Percentiles rank a stretch among this genome's conserved stretches.
Evolutionary conservation across 2,797 vertebrate species (phyloP).

Genomic region (Poeciliopsis turneri): DNA sequence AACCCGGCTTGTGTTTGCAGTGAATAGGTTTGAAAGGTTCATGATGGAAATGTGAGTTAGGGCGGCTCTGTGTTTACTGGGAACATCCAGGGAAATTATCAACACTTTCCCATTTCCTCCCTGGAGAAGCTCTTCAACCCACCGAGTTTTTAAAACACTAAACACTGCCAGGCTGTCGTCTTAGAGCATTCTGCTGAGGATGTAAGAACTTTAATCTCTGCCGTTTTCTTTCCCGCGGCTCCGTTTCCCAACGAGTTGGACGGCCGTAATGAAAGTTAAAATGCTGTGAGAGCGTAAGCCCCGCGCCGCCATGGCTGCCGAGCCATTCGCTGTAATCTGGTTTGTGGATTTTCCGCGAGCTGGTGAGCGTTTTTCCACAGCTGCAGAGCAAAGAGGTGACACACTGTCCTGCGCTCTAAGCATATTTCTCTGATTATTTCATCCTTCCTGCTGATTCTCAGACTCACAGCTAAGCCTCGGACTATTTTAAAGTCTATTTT

Average conservation of each 20-base stretch:
- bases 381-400: constrained; percentile 54
- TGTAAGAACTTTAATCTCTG: constrained; percentile 64
- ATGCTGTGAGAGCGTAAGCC: constrained; percentile 74
- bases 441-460: constrained; percentile 54
- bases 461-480: constrained; percentile 66
- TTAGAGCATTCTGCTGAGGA: constrained; percentile 72
- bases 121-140: constrained; percentile 46
- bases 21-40: neutral
- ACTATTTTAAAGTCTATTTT: constrained; percentile 46
- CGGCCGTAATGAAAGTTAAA: constrained; percentile 70
- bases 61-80: neutral
- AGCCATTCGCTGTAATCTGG: constrained; percentile 75
- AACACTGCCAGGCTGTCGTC: constrained; percentile 65
- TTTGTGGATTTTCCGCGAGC: constrained; percentile 71
- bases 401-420: constrained; percentile 61
- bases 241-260: constrained; percentile 47
- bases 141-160: constrained; percentile 49
- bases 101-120: constrained; percentile 46
- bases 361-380: constrained; percentile 45
- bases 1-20: neutral
- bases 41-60: neutral
- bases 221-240: constrained; percentile 41
- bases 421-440: constrained; percentile 73
- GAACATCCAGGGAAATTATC: constrained; percentile 51
- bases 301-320: constrained; percentile 68